Evolutionary conservation across 1,140 invertebrate species (phyloP), one percentile per base, ranked within the genome.

Genomic region (Gonatopus flavifemur): DNA sequence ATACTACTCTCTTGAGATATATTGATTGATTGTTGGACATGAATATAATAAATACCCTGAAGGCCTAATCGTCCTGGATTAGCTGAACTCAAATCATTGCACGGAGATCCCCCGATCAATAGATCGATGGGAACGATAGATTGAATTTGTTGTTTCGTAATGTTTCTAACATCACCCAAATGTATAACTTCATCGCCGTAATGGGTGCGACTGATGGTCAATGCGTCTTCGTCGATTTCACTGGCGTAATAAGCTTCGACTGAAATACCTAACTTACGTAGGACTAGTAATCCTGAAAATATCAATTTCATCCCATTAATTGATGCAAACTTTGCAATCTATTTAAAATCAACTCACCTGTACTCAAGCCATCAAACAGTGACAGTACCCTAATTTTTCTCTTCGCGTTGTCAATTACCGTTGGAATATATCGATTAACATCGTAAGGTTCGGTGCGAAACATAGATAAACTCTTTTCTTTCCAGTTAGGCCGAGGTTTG

Each of bases 81-180:
- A 0, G 77, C 83, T n/a, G 78, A 49, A 22, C 83, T 84, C 15
- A 85, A 67, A 52, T 85, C 83, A 66, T 83, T 83, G 58, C 83
- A 76, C 0, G 83, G 84, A 9, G 83, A 84, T 4, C 83, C 84
- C n/a, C 83, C 84, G 19, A 86, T 77, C 2, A 86, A 41, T 15
- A 86, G 65, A 70, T 86, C 80, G 24, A 86, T 84, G 3, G 81
- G 82, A 22, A 62, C 66, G 3, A 85, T 62, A 44, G 74, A 38
- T 15, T 64, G 48, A 18, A 82, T 64, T 35, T 61, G 59, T 30
- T 67, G 51, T 8, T 69, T 55, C 12, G 54, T 68, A 3, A 83
- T 57, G 4, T 57, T 20, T 32, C 61, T 57, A 8, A 82, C 66
- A 49, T 78, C 70, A 3, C 80, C 80, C 3, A 82, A 28, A 33